These are phyloP conservation scores for Sebastes itinus DNA, from an alignment of 2,797 vertebrate species.

Conservation along the genomic window DNA sequence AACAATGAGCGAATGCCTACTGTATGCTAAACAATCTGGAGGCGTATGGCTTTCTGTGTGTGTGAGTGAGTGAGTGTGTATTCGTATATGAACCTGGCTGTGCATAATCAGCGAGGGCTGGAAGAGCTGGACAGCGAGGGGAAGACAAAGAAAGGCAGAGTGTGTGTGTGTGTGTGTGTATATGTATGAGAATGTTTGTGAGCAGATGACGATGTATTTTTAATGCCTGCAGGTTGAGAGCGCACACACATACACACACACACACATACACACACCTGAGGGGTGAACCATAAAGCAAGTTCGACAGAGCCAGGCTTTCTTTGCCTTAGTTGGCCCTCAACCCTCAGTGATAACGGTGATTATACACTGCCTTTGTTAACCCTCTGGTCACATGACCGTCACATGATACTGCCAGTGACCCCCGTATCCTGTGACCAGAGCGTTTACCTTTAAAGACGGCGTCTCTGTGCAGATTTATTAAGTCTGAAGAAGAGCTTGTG, in stretches of 20 bases:
- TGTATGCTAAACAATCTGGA: conserved; percentile 73
- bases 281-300: neutral
- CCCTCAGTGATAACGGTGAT: no score
- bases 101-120: conserved; percentile 43
- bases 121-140: conserved; percentile 19
- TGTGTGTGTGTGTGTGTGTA: no score
- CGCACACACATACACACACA: neutral
- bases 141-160: neutral
- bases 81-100: conserved; percentile 33
- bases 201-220: neutral
- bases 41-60: conserved; percentile 27
- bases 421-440: no score
- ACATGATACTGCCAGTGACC: no score
- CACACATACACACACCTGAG: neutral
- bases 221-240: conserved; percentile 4
- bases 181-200: neutral
- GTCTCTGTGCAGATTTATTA: no score
- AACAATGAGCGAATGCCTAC: conserved; percentile 62
- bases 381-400: no score
- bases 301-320: no score
- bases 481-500: no score
- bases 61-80: neutral
- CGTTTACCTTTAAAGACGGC: rapidly evolving
- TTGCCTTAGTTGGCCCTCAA: no score
- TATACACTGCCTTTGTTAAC: no score